A percentile compares a stretch with the other conserved stretches of the same genome.
These are phyloP conservation scores for Aleiodes testaceus DNA, from an alignment of 2,888 invertebrate species.

Conservation along the genomic window DNA sequence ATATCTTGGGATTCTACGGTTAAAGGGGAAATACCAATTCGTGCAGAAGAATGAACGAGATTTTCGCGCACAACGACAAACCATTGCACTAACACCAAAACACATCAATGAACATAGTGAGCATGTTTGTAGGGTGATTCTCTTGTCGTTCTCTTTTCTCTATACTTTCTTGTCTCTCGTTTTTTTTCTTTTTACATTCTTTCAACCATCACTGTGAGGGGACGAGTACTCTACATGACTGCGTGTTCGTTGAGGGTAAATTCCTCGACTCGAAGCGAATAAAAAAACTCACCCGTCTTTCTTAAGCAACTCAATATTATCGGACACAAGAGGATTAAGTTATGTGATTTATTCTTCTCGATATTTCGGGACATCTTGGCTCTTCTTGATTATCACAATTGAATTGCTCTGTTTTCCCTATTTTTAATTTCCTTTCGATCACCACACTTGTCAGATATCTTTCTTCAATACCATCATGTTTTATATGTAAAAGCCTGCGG, in stretches of 20 bases:
- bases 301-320: background rate
- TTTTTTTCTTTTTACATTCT: background rate
- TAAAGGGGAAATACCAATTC: conserved; percentile 39
- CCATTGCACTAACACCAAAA: background rate
- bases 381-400: too few species aligned
- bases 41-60: conserved; percentile 29
- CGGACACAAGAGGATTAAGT: too few species aligned
- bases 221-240: conserved; percentile 21
- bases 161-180: background rate
- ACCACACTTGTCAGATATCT: too few species aligned
- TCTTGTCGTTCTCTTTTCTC: conserved; percentile 1
- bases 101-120: conserved; percentile 1
- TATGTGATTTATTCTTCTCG: background rate
- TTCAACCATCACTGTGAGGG: background rate
- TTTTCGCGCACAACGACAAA: background rate
- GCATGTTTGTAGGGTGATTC: conserved; percentile 2
- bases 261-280: background rate
- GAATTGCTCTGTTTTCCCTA: too few species aligned
- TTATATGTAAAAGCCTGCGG: too few species aligned
- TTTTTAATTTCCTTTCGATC: too few species aligned
- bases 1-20: conserved; percentile 29
- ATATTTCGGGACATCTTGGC: background rate
- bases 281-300: background rate
- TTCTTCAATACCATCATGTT: too few species aligned
- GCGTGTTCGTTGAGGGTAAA: conserved; percentile 12